A percentile compares a stretch with the other conserved stretches of the same genome.
Conservation (phyloP, 2,888 invertebrate genomes). For the Eutolmus rufibarbis region DNA sequence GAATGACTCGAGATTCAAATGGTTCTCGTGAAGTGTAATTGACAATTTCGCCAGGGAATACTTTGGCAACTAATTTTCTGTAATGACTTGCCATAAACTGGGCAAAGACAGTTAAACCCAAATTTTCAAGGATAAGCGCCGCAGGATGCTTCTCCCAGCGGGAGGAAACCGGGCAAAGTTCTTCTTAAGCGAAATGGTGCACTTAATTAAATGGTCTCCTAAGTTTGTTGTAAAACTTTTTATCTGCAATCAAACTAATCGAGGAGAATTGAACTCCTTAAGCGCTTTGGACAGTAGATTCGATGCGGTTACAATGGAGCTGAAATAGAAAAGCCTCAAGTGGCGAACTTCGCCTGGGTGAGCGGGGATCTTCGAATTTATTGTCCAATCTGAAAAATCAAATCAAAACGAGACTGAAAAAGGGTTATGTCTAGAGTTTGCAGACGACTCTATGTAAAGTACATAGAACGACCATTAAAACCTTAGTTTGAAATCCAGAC, state of each 20-base stretch:
- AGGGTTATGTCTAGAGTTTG: not conserved
- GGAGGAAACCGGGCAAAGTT: not conserved
- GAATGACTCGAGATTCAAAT: slow-evolving; percentile 44
- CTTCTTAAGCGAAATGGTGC: slow-evolving; percentile 41
- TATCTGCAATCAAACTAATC: slow-evolving; percentile 47
- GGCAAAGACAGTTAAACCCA: slow-evolving; percentile 30
- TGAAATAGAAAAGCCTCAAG: not conserved
- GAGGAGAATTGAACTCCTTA: slow-evolving; percentile 41
- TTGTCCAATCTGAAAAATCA: not conserved
- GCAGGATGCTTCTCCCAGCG: slow-evolving; percentile 21
- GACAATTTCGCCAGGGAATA: slow-evolving; percentile 44
- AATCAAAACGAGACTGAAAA: not conserved
- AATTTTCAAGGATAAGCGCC: slow-evolving; percentile 24
- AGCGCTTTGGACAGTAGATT: slow-evolving; percentile 21
- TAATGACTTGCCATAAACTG: slow-evolving; percentile 46
- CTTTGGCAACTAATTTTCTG: slow-evolving; percentile 45
- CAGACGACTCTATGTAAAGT: not conserved
- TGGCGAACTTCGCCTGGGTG: not conserved
- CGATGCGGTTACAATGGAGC: slow-evolving; percentile 10
- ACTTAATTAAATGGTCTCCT: slow-evolving; percentile 46
- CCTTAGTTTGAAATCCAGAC: not conserved
- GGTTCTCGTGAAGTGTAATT: not conserved
- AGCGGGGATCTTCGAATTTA: not conserved
- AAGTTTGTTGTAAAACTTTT: slow-evolving; percentile 41
- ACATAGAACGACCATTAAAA: not conserved